These are phyloP conservation scores for Ylistrum balloti DNA, from an alignment of 1,140 invertebrate genomes.

Conservation along the genomic window DNA sequence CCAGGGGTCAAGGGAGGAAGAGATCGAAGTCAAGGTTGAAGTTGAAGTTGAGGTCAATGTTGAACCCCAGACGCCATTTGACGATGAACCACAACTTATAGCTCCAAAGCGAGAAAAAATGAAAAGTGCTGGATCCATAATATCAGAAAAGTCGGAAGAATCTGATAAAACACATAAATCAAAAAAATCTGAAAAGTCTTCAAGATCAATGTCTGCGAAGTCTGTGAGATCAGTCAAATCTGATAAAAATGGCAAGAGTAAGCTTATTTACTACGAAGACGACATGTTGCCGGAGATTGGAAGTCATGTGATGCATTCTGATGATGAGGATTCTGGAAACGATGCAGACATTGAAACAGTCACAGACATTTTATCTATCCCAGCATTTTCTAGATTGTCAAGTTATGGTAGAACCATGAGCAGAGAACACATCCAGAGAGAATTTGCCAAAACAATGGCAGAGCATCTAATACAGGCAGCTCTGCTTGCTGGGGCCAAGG, in stretches of 20 bases:
- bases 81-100: constrained; percentile 25
- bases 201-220: constrained; percentile 14
- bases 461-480: constrained; percentile 80
- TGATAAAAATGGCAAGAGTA: background rate
- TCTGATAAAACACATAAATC: background rate
- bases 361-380: constrained; percentile 68
- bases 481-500: constrained; percentile 77
- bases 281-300: constrained; percentile 74
- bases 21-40: constrained; percentile 11
- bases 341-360: constrained; percentile 74
- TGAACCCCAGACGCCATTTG: constrained; percentile 40
- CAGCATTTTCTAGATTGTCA: constrained; percentile 67
- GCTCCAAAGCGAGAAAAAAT: constrained; percentile 7
- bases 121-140: constrained; percentile 45
- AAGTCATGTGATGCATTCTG: constrained; percentile 61
- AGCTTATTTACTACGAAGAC: constrained; percentile 54
- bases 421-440: constrained; percentile 69
- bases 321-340: constrained; percentile 69
- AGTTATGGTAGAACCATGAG: constrained; percentile 62
- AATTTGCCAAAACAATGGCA: constrained; percentile 77
- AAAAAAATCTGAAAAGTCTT: constrained; percentile 2
- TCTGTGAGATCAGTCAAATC: constrained; percentile 18
- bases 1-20: background rate
- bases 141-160: constrained; percentile 42
- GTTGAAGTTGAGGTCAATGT: constrained; percentile 48